Evolutionary conservation across 2,113 vertebrate species (phyloP).

Genomic region (Lophius piscatorius): DNA sequence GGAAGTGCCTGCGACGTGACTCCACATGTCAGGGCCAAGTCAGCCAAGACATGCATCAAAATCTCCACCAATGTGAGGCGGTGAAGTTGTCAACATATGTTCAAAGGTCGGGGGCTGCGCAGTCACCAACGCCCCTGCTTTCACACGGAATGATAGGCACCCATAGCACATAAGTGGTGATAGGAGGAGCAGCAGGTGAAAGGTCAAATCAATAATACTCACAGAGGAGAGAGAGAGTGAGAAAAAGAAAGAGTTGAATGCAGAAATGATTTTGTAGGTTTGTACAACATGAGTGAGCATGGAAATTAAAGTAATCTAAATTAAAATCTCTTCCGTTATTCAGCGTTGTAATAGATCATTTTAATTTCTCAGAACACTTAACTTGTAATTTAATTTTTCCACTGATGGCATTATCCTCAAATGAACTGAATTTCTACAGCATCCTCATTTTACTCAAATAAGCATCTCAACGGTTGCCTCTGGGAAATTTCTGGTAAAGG

Average conservation of each 20-base stretch:
- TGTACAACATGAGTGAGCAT: too few relatives aligned
- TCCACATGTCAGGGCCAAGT: conserved; percentile 45
- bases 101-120: conserved; percentile 54
- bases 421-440: too few relatives aligned
- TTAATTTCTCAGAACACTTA: conserved; percentile 37
- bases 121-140: neutral
- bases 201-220: neutral
- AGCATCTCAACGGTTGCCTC: too few relatives aligned
- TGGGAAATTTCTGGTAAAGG: neutral
- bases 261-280: too few relatives aligned
- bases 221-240: too few relatives aligned
- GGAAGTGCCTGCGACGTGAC: too few relatives aligned
- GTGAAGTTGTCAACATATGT: conserved; percentile 57
- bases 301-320: conserved; percentile 46
- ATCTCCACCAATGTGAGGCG: conserved; percentile 15
- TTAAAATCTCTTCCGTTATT: conserved; percentile 44
- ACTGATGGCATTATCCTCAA: too few relatives aligned
- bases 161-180: neutral
- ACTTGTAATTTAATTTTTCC: too few relatives aligned
- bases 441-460: too few relatives aligned
- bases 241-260: too few relatives aligned
- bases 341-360: conserved; percentile 11
- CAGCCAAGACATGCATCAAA: conserved; percentile 40
- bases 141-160: conserved; percentile 22
- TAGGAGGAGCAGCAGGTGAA: neutral